A percentile compares a stretch with the other conserved stretches of the same genome.
Conservation (phyloP, 2,113 vertebrate species). For the Leptobrachium ailaonicum region DNA sequence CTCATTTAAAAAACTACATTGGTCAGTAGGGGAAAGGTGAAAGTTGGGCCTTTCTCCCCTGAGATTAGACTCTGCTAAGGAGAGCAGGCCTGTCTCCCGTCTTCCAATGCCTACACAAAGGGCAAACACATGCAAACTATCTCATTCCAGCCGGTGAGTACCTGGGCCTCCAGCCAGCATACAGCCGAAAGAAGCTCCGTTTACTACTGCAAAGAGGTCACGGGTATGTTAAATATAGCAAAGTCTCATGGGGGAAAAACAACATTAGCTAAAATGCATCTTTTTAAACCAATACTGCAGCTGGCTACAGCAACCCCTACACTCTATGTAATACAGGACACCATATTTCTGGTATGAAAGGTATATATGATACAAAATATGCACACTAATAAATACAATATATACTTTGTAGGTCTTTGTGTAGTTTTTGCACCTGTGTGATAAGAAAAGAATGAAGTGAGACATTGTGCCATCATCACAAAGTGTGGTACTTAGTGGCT, state of each 20-base stretch:
- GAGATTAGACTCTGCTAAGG: neutral
- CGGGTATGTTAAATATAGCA: constrained; percentile 46
- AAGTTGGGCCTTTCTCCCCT: constrained; percentile 35
- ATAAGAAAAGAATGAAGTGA: neutral
- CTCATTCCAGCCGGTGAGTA: constrained; percentile 71
- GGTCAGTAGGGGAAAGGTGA: neutral
- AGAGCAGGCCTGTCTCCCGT: constrained; percentile 38
- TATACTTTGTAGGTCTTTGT: neutral
- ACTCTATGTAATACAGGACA: neutral
- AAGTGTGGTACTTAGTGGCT: neutral
- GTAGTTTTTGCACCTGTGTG: neutral
- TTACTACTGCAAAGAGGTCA: constrained; percentile 90
- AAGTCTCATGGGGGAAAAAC: constrained; percentile 11
- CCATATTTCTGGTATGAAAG: neutral
- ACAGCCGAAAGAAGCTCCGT: constrained; percentile 95
- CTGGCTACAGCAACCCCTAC: neutral
- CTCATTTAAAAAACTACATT: neutral
- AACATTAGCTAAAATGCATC: constrained; percentile 1
- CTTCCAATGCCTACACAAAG: constrained; percentile 4
- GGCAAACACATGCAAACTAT: constrained; percentile 57
- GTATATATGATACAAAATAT: neutral
- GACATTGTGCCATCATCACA: neutral
- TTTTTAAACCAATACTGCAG: neutral
- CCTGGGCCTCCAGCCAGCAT: constrained; percentile 94
- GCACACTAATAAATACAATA: neutral